A percentile compares a stretch with the other conserved stretches of the same genome.
Conservation (phyloP, 2,797 vertebrate species). For the Acipenser transmontanus region DNA sequence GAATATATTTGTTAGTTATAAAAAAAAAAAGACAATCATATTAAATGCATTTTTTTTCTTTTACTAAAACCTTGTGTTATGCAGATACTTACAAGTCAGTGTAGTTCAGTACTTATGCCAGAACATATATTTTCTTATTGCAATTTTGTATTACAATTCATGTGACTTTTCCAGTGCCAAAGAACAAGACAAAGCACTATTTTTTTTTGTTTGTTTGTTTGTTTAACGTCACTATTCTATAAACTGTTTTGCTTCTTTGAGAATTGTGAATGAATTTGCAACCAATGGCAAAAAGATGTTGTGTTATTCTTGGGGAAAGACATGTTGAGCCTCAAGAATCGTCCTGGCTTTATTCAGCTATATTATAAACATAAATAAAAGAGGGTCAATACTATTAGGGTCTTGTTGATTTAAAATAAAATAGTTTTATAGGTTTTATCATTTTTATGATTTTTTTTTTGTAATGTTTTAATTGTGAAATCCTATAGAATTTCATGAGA, state of each 20-base stretch:
- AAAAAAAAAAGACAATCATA: constrained; percentile 24
- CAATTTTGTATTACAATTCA: neutral
- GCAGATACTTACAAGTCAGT: neutral
- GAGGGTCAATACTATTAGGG: constrained; percentile 7
- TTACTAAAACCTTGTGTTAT: constrained; percentile 24
- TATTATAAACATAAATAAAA: constrained; percentile 35
- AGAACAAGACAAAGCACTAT: neutral
- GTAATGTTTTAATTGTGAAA: constrained; percentile 16
- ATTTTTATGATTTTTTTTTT: constrained; percentile 28
- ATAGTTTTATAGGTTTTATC: constrained; percentile 29
- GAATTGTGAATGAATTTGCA: neutral
- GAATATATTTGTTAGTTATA: constrained; percentile 18
- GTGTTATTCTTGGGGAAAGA: constrained; percentile 36
- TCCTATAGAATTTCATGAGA: constrained; percentile 22
- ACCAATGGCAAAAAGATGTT: constrained; percentile 31
- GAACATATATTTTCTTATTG: constrained; percentile 7
- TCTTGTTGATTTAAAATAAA: constrained; percentile 30
- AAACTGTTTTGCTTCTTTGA: constrained; percentile 2
- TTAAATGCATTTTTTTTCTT: constrained; percentile 24
- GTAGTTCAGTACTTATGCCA: constrained; percentile 1
- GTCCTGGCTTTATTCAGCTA: constrained; percentile 34
- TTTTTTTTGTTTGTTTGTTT: neutral
- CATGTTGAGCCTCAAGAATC: constrained; percentile 39
- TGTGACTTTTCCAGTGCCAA: neutral
- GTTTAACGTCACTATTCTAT: neutral